These are phyloP conservation scores for Drosophila sordidula DNA, from an alignment of 2,888 invertebrate species.

Conservation along the genomic window DNA sequence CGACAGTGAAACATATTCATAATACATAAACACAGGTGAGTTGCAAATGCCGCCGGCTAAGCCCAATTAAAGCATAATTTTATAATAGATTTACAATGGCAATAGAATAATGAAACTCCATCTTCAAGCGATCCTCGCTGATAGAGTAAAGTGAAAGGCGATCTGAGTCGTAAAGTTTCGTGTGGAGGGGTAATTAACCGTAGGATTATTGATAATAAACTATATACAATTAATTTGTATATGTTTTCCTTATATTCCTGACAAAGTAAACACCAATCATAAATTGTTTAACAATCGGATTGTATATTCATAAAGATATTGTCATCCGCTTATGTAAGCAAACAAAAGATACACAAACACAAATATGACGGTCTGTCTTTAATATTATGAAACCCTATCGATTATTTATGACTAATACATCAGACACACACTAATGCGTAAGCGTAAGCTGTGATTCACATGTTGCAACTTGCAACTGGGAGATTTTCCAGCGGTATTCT, in stretches of 20 bases:
- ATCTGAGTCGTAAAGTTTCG: too few species aligned
- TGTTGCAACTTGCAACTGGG: too few species aligned
- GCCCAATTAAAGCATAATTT: neutral
- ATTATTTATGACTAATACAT: neutral
- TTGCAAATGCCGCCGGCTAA: conserved; percentile 52
- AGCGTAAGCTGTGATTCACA: too few species aligned
- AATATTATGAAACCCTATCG: conserved; percentile 21
- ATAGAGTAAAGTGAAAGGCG: too few species aligned
- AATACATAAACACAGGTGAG: conserved; percentile 56
- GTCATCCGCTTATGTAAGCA: neutral
- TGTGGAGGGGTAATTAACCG: too few species aligned
- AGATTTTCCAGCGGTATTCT: neutral
- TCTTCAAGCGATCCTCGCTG: too few species aligned
- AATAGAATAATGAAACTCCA: too few species aligned
- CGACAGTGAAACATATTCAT: conserved; percentile 30
- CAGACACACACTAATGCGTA: too few species aligned
- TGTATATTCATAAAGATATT: conserved; percentile 1
- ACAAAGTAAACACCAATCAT: neutral
- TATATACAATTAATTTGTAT: neutral
- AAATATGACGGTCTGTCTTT: neutral
- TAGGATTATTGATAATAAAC: too few species aligned
- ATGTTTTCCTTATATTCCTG: neutral
- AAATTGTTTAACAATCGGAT: conserved; percentile 1
- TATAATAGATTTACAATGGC: too few species aligned
- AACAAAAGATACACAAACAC: neutral